These are phyloP conservation scores for Drosophila neonasuta DNA, from an alignment of 2,888 invertebrate species.

Conservation along the genomic window DNA sequence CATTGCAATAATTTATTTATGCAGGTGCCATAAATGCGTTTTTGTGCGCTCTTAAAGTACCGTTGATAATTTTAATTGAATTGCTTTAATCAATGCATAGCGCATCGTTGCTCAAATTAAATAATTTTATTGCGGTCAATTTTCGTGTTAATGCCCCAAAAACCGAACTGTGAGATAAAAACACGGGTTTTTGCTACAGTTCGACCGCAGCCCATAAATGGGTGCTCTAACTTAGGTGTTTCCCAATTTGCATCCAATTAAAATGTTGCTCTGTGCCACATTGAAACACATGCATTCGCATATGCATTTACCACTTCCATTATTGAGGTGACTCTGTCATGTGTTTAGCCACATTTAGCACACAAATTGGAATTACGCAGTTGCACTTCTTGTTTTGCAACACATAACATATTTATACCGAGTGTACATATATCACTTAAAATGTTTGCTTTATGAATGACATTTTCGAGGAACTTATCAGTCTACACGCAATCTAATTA, in stretches of 20 bases:
- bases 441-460: neutral
- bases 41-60: conserved; percentile 30
- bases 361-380: conserved; percentile 1
- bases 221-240: neutral
- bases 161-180: conserved; percentile 26
- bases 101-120: conserved; percentile 34
- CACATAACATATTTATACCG: neutral
- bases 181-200: conserved; percentile 16
- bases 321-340: conserved; percentile 12
- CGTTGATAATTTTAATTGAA: conserved; percentile 58
- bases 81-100: conserved; percentile 59
- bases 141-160: conserved; percentile 38
- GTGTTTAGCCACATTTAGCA: conserved; percentile 31
- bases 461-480: conserved; percentile 1
- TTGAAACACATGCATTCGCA: conserved; percentile 3
- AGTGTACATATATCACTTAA: neutral
- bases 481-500: neutral
- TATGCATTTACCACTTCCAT: neutral
- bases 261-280: conserved; percentile 35
- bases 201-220: conserved; percentile 5
- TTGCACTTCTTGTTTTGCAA: neutral
- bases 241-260: conserved; percentile 64
- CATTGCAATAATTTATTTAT: conserved; percentile 52
- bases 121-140: conserved; percentile 59
- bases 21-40: conserved; percentile 49